A percentile compares a stretch with the other conserved stretches of the same genome.
Evolutionary conservation across 2,797 vertebrate species (phyloP).

Genomic region (Girardinus metallicus): DNA sequence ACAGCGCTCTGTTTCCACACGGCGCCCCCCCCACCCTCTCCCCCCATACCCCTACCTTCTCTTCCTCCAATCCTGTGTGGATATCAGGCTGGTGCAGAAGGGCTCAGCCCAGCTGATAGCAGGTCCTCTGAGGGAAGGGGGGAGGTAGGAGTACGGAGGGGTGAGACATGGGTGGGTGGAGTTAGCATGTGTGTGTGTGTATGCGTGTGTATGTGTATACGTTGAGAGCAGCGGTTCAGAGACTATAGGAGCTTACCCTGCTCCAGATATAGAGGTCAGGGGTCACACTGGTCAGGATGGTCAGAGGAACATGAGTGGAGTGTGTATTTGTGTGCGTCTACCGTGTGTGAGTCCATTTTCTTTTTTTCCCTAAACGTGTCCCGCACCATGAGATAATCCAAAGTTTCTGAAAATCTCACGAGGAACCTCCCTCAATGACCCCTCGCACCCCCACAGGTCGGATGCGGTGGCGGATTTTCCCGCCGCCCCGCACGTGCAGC

Average conservation of each 20-base stretch:
- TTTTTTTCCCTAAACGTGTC: not conserved
- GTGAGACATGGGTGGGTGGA: slow-evolving; percentile 62
- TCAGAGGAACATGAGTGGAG: slow-evolving; percentile 31
- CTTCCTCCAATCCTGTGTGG: slow-evolving; percentile 63
- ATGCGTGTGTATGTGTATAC: slow-evolving; percentile 27
- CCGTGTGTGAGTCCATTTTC: slow-evolving; percentile 23
- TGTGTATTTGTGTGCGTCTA: slow-evolving; percentile 22
- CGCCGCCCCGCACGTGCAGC: slow-evolving; percentile 48
- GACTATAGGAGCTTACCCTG: slow-evolving; percentile 74
- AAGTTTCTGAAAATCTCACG: slow-evolving; percentile 33
- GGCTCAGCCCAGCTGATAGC: slow-evolving; percentile 79
- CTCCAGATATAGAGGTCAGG: slow-evolving; percentile 76
- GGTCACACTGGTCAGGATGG: slow-evolving; percentile 66
- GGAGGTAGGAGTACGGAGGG: slow-evolving; percentile 58
- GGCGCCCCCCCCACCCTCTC: slow-evolving; percentile 43
- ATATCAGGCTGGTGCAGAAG: slow-evolving; percentile 82
- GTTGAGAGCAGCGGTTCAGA: slow-evolving; percentile 61
- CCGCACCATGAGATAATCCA: slow-evolving; percentile 13
- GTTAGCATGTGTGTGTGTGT: slow-evolving; percentile 30
- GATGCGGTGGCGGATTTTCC: slow-evolving; percentile 5
- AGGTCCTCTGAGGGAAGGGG: slow-evolving; percentile 72
- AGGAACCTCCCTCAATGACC: slow-evolving; percentile 25
- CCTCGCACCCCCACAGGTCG: slow-evolving; percentile 18
- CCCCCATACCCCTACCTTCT: too few species aligned
- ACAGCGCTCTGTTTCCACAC: slow-evolving; percentile 59